Conservation (phyloP, 2,797 vertebrate genomes). For the Labeo calbasu region DNA sequence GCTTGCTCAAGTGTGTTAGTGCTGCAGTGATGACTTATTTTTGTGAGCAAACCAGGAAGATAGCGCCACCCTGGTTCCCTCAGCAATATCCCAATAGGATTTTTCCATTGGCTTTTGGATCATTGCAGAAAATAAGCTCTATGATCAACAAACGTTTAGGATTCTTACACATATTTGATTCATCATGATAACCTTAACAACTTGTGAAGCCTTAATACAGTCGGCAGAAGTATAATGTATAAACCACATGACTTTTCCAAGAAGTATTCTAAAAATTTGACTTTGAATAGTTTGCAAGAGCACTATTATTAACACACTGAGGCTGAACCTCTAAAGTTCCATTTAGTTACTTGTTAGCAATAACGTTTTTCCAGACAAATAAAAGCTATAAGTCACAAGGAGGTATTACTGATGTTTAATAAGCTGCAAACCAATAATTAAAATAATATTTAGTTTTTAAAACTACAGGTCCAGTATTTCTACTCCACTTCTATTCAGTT, state of each 20-base stretch:
- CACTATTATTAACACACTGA: not conserved
- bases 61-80: too few relatives aligned
- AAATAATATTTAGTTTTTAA: not conserved
- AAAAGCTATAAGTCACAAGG: not conserved
- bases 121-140: not conserved
- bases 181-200: not conserved
- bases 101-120: too few relatives aligned
- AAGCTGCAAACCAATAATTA: not conserved
- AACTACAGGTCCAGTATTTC: not conserved
- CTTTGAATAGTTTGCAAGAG: not conserved
- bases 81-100: too few relatives aligned
- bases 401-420: not conserved
- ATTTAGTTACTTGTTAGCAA: not conserved
- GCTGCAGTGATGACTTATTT: not conserved
- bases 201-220: not conserved
- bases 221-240: not conserved
- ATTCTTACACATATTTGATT: not conserved
- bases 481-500: not conserved
- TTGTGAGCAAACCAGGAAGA: not conserved
- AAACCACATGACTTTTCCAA: not conserved
- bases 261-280: too few relatives aligned
- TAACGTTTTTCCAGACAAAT: not conserved
- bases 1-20: too few relatives aligned
- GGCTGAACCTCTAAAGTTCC: too few relatives aligned
- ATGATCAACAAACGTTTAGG: not conserved